These are phyloP conservation scores for Onchidella celtica DNA, from an alignment of 2,888 invertebrate species.

Conservation along the genomic window DNA sequence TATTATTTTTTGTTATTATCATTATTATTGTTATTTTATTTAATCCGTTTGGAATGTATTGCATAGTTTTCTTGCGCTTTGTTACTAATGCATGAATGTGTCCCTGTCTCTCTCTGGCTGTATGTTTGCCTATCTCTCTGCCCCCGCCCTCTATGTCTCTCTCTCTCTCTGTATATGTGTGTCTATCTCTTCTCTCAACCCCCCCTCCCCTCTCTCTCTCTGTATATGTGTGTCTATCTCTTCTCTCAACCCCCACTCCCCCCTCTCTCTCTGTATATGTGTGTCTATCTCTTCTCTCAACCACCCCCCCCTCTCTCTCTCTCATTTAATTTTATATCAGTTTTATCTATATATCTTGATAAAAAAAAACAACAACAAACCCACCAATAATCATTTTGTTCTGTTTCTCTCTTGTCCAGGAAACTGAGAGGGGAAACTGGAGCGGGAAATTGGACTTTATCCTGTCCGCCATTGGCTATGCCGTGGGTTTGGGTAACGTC, in stretches of 20 bases:
- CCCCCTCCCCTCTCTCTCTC: no score
- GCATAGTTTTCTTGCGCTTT: no score
- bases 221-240: no score
- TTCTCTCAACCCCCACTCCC: no score
- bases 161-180: background rate
- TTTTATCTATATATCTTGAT: background rate
- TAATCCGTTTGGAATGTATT: no score
- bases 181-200: background rate
- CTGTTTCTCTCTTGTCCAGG: background rate
- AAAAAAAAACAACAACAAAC: background rate
- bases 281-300: no score
- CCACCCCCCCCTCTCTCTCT: no score
- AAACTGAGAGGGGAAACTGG: conserved; percentile 22
- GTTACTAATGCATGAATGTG: no score
- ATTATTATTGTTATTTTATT: no score
- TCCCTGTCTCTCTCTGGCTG: background rate
- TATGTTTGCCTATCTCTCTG: background rate
- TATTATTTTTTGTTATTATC: no score
- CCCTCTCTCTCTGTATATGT: no score
- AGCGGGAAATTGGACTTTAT: conserved; percentile 27
- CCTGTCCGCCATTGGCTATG: conserved; percentile 24
- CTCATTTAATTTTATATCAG: no score
- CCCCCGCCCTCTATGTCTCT: background rate
- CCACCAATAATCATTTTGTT: background rate
- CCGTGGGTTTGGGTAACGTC: conserved; percentile 33